Conservation (phyloP, 2,797 vertebrate species). For the Acropternis orthonyx region DNA sequence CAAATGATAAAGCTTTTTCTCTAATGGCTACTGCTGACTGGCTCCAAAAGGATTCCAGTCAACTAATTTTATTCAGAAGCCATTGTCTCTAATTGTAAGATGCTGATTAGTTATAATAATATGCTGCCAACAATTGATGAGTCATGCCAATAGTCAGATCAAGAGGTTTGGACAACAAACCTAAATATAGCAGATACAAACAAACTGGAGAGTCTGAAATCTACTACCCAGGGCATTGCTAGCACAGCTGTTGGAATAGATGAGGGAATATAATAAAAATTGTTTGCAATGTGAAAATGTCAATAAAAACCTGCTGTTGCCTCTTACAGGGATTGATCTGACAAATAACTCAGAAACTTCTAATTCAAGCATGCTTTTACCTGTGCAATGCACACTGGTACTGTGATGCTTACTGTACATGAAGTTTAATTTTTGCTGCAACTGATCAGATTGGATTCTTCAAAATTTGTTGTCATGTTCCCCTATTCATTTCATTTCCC, state of each 20-base stretch:
- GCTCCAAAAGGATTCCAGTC: neutral
- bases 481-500: neutral
- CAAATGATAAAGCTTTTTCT: neutral
- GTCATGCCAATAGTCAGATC: slow-evolving; percentile 1
- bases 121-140: neutral
- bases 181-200: neutral
- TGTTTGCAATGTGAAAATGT: neutral
- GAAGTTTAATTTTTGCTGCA: neutral
- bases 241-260: neutral
- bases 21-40: neutral
- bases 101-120: slow-evolving; percentile 35
- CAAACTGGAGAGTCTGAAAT: neutral
- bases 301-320: neutral
- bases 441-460: neutral
- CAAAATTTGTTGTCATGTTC: neutral
- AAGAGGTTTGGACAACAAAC: slow-evolving; percentile 10
- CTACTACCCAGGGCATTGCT: neutral
- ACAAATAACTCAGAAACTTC: neutral
- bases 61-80: neutral
- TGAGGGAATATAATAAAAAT: neutral
- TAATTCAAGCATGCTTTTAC: neutral
- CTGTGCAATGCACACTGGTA: neutral
- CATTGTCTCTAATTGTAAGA: slow-evolving; percentile 1
- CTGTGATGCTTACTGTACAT: neutral
- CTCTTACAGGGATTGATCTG: neutral